Conservation (phyloP, 2,888 invertebrate species). For the Dusona sp. region DNA sequence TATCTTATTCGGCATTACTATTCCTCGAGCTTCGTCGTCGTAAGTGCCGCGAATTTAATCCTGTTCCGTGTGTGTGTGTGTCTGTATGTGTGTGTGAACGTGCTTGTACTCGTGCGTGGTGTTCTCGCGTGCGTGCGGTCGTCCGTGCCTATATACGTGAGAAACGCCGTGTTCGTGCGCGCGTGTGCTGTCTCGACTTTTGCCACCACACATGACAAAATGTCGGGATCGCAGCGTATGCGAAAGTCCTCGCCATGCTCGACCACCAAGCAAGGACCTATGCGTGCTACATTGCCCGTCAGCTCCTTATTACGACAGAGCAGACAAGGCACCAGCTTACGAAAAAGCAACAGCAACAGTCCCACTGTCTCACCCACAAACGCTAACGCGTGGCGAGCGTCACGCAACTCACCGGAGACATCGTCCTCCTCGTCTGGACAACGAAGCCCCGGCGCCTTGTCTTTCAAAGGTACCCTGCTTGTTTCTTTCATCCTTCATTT, state of each 20-base stretch:
- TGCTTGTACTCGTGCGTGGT: conserved; percentile 45
- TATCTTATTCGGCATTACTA: conserved; percentile 7
- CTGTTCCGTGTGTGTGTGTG: neutral
- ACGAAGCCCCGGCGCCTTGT: conserved; percentile 90
- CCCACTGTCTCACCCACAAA: conserved; percentile 90
- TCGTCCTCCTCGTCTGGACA: conserved; percentile 89
- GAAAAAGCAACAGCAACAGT: conserved; percentile 88
- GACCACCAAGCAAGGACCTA: conserved; percentile 88
- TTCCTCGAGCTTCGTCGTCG: conserved; percentile 11
- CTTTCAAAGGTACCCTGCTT: conserved; percentile 88
- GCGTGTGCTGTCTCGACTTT: conserved; percentile 67
- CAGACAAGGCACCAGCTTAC: conserved; percentile 86
- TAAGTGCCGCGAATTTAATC: conserved; percentile 16
- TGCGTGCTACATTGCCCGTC: conserved; percentile 92
- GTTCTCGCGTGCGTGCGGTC: conserved; percentile 43
- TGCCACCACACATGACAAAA: conserved; percentile 78
- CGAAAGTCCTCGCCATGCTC: conserved; percentile 90
- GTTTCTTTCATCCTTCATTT: neutral
- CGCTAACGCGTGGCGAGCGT: conserved; percentile 86
- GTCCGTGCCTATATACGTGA: conserved; percentile 42
- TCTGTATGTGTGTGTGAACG: neutral
- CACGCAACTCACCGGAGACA: conserved; percentile 88
- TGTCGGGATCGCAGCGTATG: conserved; percentile 84
- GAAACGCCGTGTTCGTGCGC: conserved; percentile 64
- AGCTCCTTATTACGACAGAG: conserved; percentile 90